These are phyloP conservation scores for Agrypnia vestita DNA, from an alignment of 1,140 invertebrate genomes.

Conservation along the genomic window DNA sequence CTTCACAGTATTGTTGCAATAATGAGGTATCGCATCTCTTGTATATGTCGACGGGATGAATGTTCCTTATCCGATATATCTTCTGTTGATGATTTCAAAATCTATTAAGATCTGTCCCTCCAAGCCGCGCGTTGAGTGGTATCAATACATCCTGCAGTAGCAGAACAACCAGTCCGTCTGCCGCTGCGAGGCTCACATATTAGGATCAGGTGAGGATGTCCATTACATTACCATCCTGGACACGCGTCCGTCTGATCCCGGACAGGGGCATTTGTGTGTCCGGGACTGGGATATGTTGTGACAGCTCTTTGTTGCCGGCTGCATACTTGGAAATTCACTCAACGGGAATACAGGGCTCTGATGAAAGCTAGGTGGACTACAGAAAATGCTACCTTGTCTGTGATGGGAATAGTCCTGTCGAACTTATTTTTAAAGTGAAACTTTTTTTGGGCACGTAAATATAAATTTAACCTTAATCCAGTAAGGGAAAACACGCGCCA, in stretches of 20 bases:
- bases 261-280: conserved; percentile 38
- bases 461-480: too few species aligned
- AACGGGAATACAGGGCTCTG: too few species aligned
- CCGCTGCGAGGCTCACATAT: neutral
- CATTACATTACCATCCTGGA: conserved; percentile 33
- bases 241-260: conserved; percentile 29
- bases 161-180: conserved; percentile 10
- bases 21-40: too few species aligned
- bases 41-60: too few species aligned
- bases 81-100: neutral
- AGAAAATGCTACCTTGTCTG: too few species aligned
- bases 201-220: conserved; percentile 32
- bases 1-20: too few species aligned
- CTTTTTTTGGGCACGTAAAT: too few species aligned
- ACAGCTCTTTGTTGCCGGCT: conserved; percentile 44
- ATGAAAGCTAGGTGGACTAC: too few species aligned
- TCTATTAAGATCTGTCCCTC: neutral
- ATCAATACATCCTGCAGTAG: neutral
- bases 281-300: conserved; percentile 42
- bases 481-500: too few species aligned
- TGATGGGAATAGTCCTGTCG: too few species aligned
- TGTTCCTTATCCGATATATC: too few species aligned
- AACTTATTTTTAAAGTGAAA: too few species aligned
- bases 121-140: neutral
- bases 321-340: neutral